phyloP scores from a whole-genome alignment of 2,888 invertebrate species.

The Erpobdella octoculata region DNA sequence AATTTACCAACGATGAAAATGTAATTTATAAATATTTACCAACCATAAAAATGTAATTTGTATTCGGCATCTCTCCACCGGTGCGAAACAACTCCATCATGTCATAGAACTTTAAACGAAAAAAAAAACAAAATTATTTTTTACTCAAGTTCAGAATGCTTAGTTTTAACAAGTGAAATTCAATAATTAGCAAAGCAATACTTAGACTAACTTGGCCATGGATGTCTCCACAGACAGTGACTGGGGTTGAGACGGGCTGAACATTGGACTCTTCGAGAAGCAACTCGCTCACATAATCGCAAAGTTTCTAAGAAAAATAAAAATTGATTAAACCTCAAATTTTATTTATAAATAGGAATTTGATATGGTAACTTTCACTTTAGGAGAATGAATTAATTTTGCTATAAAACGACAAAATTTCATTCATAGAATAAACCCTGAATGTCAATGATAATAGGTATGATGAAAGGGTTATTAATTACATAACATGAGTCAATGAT shows the following conservation, averaged over 20 bases:
- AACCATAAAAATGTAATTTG: conserved; percentile 84
- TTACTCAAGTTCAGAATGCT: not conserved
- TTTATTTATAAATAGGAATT: no score
- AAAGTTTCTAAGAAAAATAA: conserved; percentile 64
- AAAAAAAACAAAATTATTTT: conserved; percentile 33
- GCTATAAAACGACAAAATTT: no score
- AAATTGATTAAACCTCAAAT: no score
- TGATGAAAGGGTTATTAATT: no score
- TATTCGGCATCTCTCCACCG: conserved; percentile 84
- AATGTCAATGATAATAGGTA: no score
- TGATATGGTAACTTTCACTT: no score
- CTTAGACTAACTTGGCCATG: conserved; percentile 77
- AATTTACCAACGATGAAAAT: not conserved
- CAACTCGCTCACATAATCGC: conserved; percentile 89
- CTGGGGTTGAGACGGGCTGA: conserved; percentile 91
- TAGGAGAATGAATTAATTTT: no score
- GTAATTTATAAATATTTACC: conserved; percentile 31
- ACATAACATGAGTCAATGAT: no score
- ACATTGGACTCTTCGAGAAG: conserved; percentile 93
- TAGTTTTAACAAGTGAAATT: not conserved
- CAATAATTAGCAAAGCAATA: not conserved
- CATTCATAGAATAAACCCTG: no score
- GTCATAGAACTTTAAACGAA: conserved; percentile 73
- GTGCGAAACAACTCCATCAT: conserved; percentile 83
- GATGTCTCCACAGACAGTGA: conserved; percentile 98